Evolutionary conservation across 2,888 invertebrate species (phyloP).

Genomic region (Prosapia bicincta): DNA sequence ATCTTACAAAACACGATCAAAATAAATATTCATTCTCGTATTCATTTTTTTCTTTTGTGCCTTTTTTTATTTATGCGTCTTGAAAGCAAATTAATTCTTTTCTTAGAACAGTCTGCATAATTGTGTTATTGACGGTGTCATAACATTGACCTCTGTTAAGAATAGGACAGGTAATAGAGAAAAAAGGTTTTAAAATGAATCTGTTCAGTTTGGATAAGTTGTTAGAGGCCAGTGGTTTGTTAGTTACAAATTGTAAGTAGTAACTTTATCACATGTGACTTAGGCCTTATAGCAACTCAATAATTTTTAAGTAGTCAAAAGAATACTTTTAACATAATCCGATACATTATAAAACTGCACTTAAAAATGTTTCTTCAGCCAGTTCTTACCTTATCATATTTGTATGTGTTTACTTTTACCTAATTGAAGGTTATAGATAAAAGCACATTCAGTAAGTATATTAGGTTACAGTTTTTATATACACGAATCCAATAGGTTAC

Average conservation of each 20-base stretch:
- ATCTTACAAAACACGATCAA: not conserved
- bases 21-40: not conserved
- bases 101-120: not conserved
- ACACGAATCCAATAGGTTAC: too few species aligned
- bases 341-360: too few species aligned
- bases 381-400: too few species aligned
- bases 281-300: too few species aligned
- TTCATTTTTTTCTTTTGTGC: not conserved
- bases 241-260: not conserved
- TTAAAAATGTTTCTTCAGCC: too few species aligned
- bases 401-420: too few species aligned
- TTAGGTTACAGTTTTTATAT: too few species aligned
- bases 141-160: not conserved
- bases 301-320: too few species aligned
- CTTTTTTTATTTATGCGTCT: not conserved
- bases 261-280: too few species aligned
- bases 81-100: not conserved
- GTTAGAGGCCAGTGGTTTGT: not conserved
- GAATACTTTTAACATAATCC: too few species aligned
- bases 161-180: not conserved
- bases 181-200: not conserved
- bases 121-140: not conserved
- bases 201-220: not conserved
- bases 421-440: too few species aligned
- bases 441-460: too few species aligned